These are phyloP conservation scores for Linurgus olivaceus DNA, from an alignment of 2,797 vertebrate genomes.

Conservation along the genomic window DNA sequence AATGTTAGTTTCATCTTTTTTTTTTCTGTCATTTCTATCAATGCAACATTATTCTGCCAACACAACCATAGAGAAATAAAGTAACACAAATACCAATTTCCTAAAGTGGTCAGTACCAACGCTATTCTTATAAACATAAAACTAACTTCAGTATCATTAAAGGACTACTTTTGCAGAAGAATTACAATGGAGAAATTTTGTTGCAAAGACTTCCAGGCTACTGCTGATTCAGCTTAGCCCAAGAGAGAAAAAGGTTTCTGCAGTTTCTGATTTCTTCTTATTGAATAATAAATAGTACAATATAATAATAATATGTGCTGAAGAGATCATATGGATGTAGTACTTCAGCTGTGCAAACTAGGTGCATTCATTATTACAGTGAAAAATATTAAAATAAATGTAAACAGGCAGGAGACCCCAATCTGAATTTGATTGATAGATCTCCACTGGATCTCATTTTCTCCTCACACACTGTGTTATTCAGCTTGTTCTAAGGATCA, in stretches of 20 bases:
- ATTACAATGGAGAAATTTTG: neutral
- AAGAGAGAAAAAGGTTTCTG: neutral
- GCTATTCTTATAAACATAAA: neutral
- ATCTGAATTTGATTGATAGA: neutral
- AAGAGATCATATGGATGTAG: neutral
- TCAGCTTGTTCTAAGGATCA: neutral
- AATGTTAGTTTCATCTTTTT: neutral
- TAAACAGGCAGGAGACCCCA: neutral
- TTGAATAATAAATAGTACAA: neutral
- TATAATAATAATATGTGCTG: neutral
- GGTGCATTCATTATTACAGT: neutral
- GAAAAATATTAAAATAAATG: neutral
- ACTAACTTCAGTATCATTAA: neutral
- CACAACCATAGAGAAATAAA: neutral
- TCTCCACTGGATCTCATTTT: neutral
- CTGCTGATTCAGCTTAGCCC: neutral
- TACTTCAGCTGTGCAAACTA: neutral
- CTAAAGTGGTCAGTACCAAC: neutral
- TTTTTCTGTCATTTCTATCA: neutral
- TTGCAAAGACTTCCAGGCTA: neutral
- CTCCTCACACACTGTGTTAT: neutral
- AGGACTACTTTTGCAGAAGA: neutral
- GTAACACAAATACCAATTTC: neutral
- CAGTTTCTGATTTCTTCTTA: neutral
- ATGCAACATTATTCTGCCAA: neutral